Evolutionary conservation across 2,797 vertebrate species (phyloP).

Genomic region (Xenopus petersii): DNA sequence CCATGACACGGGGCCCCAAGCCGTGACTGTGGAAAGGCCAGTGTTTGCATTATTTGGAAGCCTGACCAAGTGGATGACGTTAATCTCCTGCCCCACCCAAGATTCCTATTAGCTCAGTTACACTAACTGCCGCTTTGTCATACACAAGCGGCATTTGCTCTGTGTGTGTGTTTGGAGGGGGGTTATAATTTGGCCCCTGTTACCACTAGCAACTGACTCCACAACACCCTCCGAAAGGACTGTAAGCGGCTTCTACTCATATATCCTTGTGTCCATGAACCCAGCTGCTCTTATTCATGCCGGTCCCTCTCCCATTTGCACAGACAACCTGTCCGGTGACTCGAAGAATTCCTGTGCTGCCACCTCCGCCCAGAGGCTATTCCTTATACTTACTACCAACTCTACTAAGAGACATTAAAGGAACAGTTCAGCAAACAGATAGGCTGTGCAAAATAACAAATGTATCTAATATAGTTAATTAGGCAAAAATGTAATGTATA

Average conservation of each 20-base stretch:
- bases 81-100: slow-evolving; percentile 22
- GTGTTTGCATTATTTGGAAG: slow-evolving; percentile 29
- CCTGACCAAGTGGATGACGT: slow-evolving; percentile 1
- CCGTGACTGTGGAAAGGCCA: background rate
- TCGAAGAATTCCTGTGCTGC: background rate
- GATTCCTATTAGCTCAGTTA: slow-evolving; percentile 17
- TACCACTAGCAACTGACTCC: background rate
- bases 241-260: background rate
- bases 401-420: too few species aligned
- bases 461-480: too few species aligned
- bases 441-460: too few species aligned
- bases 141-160: too few species aligned
- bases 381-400: background rate
- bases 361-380: too few species aligned
- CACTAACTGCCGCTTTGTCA: background rate
- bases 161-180: background rate
- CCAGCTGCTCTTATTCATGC: background rate
- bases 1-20: too few species aligned
- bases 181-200: background rate
- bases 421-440: too few species aligned
- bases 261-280: background rate
- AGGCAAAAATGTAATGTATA: too few species aligned
- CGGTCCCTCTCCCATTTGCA: background rate
- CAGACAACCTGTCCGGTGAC: background rate
- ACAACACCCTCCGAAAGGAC: background rate